Percentiles rank a stretch among this genome's conserved stretches.
These are phyloP conservation scores for Dolichoris vasculosae DNA, from an alignment of 1,140 invertebrate genomes.

Conservation along the genomic window DNA sequence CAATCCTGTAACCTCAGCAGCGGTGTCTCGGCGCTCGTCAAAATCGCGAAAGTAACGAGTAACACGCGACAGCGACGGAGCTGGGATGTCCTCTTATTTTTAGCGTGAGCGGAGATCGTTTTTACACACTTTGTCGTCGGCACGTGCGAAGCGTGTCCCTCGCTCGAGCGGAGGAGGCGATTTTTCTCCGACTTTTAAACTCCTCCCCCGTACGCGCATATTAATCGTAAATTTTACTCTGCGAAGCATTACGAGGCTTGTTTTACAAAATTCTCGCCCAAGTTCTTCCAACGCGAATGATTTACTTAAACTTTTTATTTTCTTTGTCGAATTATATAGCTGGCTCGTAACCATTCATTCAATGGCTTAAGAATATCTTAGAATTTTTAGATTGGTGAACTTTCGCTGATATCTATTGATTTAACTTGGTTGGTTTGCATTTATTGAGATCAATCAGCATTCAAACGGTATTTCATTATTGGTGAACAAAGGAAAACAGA, in stretches of 20 bases:
- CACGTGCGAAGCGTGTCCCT: background rate
- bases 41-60: background rate
- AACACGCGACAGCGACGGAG: background rate
- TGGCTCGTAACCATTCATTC: background rate
- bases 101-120: background rate
- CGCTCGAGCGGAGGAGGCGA: constrained; percentile 17
- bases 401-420: no score
- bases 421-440: no score
- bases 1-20: background rate
- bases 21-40: background rate
- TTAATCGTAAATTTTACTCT: constrained; percentile 1
- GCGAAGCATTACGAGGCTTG: constrained; percentile 28
- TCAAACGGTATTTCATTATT: no score
- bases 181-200: constrained; percentile 24
- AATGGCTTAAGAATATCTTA: background rate
- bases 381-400: no score
- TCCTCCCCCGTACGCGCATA: background rate
- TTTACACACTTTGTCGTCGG: background rate
- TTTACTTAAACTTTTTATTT: constrained; percentile 13
- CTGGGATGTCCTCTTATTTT: background rate
- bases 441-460: no score
- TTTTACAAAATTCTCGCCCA: constrained; percentile 24
- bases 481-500: no score
- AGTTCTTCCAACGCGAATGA: constrained; percentile 1
- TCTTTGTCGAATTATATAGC: background rate